Evolutionary conservation across 2,113 vertebrate species (phyloP).

Genomic region (Cololabis saira): DNA sequence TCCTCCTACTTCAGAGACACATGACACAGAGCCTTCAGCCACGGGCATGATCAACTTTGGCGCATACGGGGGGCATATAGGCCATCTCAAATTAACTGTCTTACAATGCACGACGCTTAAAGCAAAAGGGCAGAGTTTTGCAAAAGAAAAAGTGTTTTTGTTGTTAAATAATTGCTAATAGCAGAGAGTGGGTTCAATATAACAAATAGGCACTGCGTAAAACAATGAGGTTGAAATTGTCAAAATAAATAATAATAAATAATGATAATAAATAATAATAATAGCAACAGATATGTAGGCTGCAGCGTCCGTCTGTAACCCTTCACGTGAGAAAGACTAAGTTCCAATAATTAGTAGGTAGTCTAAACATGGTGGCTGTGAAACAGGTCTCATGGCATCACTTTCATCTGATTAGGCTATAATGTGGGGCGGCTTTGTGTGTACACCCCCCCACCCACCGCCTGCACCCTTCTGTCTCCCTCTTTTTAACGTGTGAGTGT

Average conservation of each 20-base stretch:
- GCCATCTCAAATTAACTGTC: neutral
- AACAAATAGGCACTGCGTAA: too few species aligned
- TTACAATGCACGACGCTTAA: too few species aligned
- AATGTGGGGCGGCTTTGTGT: conserved; percentile 50
- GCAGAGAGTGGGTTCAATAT: too few species aligned
- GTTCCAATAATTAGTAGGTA: conserved; percentile 38
- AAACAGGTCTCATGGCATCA: conserved; percentile 49
- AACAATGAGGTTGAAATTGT: too few species aligned
- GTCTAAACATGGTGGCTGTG: conserved; percentile 41
- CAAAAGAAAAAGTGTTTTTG: too few species aligned
- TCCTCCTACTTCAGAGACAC: conserved; percentile 69
- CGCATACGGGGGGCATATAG: neutral
- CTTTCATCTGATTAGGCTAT: conserved; percentile 64
- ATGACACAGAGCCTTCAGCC: conserved; percentile 61
- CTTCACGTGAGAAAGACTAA: conserved; percentile 5
- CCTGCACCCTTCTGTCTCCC: neutral
- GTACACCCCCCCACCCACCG: conserved; percentile 34
- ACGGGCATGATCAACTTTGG: conserved; percentile 45
- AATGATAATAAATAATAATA: too few species aligned
- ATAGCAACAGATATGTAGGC: neutral
- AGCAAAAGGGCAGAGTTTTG: too few species aligned
- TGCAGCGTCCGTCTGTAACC: neutral
- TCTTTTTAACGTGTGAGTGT: conserved; percentile 43
- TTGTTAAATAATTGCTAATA: too few species aligned
- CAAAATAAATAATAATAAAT: too few species aligned